Conservation (phyloP, 2,888 invertebrate species). For the Conchocele bisecta region DNA sequence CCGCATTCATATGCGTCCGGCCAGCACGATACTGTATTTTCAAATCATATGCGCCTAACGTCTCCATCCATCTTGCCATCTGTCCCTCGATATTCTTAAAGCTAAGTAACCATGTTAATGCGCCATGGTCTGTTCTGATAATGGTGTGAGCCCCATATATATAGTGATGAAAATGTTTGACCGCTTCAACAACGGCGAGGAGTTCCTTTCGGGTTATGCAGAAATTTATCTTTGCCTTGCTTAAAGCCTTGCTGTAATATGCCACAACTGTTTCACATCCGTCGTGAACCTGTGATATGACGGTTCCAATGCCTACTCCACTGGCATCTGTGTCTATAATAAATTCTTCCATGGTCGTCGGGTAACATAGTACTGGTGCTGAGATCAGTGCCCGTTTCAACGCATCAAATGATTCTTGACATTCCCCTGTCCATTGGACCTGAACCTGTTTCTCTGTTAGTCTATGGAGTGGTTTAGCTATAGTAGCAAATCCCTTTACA, state of each 20-base stretch:
- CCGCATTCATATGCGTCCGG: neutral
- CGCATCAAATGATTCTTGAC: neutral
- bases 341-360: neutral
- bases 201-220: neutral
- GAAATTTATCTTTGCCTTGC: slow-evolving; percentile 34
- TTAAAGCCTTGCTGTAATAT: slow-evolving; percentile 29
- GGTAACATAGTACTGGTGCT: neutral
- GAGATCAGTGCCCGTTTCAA: neutral
- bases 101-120: neutral
- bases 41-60: slow-evolving; percentile 2
- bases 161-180: slow-evolving; percentile 1
- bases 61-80: slow-evolving; percentile 9
- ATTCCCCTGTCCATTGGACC: neutral
- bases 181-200: neutral
- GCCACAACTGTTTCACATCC: slow-evolving; percentile 14
- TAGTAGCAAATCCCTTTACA: slow-evolving; percentile 1
- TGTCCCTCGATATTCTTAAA: slow-evolving; percentile 4
- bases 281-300: neutral
- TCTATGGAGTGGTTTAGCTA: neutral
- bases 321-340: neutral
- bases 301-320: neutral
- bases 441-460: neutral
- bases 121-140: neutral
- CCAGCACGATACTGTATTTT: neutral
- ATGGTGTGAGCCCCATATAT: neutral